Evolutionary conservation across 2,888 invertebrate species (phyloP).

Genomic region (Mythimna vitellina): DNA sequence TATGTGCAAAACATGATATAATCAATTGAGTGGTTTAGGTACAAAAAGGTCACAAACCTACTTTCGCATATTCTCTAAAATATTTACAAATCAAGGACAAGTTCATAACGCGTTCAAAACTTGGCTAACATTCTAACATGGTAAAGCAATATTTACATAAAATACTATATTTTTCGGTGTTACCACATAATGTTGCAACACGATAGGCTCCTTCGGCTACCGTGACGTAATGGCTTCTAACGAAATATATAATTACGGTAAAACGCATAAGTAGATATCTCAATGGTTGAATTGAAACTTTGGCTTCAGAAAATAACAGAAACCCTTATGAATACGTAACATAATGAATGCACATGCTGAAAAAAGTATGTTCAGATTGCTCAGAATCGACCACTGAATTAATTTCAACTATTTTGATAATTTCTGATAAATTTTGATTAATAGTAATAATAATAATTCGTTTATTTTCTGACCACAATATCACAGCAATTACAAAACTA

Average conservation of each 20-base stretch:
- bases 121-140: not conserved
- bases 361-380: no score
- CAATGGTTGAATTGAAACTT: not conserved
- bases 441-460: no score
- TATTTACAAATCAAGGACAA: not conserved
- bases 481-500: no score
- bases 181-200: slow-evolving; percentile 53
- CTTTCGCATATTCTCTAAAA: no score
- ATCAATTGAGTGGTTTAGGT: no score
- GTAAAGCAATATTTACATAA: slow-evolving; percentile 23
- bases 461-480: no score
- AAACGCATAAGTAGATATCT: not conserved
- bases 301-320: not conserved
- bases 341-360: no score
- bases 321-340: not conserved
- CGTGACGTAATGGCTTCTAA: slow-evolving; percentile 34
- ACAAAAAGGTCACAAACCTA: no score
- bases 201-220: slow-evolving; percentile 30
- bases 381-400: no score
- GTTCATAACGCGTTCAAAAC: slow-evolving; percentile 1
- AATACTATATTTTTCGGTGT: slow-evolving; percentile 43
- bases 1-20: no score
- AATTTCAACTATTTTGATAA: no score
- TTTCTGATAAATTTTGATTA: no score
- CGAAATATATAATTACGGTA: slow-evolving; percentile 44